A percentile compares a stretch with the other conserved stretches of the same genome.
phyloP scores from a whole-genome alignment of 2,888 invertebrate genomes.

The Pseudeuparius sepicola region DNA sequence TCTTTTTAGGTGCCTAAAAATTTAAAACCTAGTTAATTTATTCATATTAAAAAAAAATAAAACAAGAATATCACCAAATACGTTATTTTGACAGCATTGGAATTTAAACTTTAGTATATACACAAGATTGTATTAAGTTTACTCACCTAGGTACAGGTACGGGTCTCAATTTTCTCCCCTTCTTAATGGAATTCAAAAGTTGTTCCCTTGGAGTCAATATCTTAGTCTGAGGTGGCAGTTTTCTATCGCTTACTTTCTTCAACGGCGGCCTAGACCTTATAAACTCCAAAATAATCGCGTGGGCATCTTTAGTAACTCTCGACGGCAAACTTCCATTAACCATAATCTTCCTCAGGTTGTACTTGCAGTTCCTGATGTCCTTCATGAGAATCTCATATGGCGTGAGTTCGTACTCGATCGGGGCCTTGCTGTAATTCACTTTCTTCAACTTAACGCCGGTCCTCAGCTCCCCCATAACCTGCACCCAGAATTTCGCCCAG shows the following conservation, averaged over 20 bases:
- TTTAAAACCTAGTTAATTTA: too few relatives aligned
- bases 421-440: slow-evolving; percentile 63
- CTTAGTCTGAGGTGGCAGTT: slow-evolving; percentile 64
- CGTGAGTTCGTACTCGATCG: slow-evolving; percentile 86
- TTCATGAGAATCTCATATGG: slow-evolving; percentile 96
- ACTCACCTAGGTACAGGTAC: slow-evolving; percentile 32
- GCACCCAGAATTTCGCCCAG: slow-evolving; percentile 94
- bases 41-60: too few relatives aligned
- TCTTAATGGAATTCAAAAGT: slow-evolving; percentile 76
- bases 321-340: slow-evolving; percentile 74
- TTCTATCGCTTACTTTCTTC: slow-evolving; percentile 80
- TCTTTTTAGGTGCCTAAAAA: too few relatives aligned
- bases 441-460: slow-evolving; percentile 87
- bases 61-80: too few relatives aligned
- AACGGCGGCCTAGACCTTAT: slow-evolving; percentile 85
- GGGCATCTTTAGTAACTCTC: slow-evolving; percentile 87
- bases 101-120: too few relatives aligned
- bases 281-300: slow-evolving; percentile 91
- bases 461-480: slow-evolving; percentile 85
- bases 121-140: too few relatives aligned
- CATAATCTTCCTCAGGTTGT: slow-evolving; percentile 77
- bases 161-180: slow-evolving; percentile 60
- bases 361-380: slow-evolving; percentile 84
- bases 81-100: too few relatives aligned
- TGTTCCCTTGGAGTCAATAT: slow-evolving; percentile 73